These are phyloP conservation scores for Callionymus lyra DNA, from an alignment of 2,113 vertebrate genomes.

Conservation along the genomic window DNA sequence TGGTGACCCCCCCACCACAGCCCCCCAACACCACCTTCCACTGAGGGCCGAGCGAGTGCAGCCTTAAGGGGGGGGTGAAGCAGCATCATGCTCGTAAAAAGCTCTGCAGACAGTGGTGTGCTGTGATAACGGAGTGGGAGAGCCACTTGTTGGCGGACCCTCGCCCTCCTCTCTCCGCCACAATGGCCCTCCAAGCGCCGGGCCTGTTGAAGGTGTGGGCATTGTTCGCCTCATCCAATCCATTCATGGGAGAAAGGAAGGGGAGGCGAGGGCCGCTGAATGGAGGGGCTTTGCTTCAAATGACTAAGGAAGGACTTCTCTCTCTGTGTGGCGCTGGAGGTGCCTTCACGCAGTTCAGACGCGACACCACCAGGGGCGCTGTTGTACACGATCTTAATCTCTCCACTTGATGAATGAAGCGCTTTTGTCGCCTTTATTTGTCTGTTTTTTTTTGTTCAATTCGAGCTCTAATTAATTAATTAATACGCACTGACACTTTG, in stretches of 20 bases:
- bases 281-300: constrained; percentile 48
- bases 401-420: no score
- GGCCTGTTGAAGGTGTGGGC: constrained; percentile 60
- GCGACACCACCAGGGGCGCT: constrained; percentile 32
- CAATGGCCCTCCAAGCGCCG: constrained; percentile 48
- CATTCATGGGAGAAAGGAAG: constrained; percentile 41
- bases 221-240: constrained; percentile 42
- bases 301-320: constrained; percentile 53
- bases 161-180: constrained; percentile 26
- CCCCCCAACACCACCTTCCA: constrained; percentile 45
- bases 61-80: constrained; percentile 15
- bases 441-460: no score
- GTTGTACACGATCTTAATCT: neutral
- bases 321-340: constrained; percentile 45
- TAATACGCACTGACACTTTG: no score
- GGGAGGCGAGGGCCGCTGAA: constrained; percentile 44
- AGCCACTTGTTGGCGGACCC: constrained; percentile 44
- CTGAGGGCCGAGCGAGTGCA: constrained; percentile 46
- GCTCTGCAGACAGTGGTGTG: constrained; percentile 36
- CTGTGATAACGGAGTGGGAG: constrained; percentile 46
- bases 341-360: constrained; percentile 19
- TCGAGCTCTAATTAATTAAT: no score
- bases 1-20: constrained; percentile 52
- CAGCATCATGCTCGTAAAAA: constrained; percentile 47
- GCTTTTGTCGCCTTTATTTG: no score